Conservation (phyloP, 2,888 invertebrate species). For the Coremacera marginata region DNA sequence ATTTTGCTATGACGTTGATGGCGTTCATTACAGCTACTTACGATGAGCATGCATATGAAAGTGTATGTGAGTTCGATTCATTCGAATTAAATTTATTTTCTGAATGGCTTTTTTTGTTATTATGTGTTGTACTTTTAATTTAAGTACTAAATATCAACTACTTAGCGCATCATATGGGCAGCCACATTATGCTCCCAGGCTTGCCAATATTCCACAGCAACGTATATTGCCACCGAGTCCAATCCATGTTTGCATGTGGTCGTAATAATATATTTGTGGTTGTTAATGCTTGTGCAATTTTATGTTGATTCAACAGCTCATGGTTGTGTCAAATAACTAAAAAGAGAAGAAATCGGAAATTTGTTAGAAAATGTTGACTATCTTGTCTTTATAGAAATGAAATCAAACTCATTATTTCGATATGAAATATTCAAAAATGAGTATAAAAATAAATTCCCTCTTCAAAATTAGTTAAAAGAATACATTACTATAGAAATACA, state of each 20-base stretch:
- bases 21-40: not conserved
- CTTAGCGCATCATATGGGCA: conserved; percentile 66
- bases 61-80: not conserved
- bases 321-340: conserved; percentile 5
- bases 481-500: no score
- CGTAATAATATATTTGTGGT: not conserved
- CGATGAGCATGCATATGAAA: not conserved
- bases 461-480: no score
- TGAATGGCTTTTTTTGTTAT: not conserved
- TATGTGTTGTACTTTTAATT: not conserved
- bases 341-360: conserved; percentile 13
- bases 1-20: not conserved
- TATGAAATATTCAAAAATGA: no score
- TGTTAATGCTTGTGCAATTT: not conserved
- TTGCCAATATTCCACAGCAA: conserved; percentile 63
- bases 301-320: conserved; percentile 24
- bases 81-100: not conserved
- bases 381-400: no score
- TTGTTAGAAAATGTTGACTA: not conserved
- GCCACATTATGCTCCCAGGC: conserved; percentile 62
- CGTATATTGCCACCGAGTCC: conserved; percentile 67
- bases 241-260: conserved; percentile 64
- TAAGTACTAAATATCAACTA: conserved; percentile 3
- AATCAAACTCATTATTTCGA: no score
- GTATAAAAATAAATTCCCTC: no score